These are phyloP conservation scores for Rhopalosiphum padi DNA, from an alignment of 1,140 invertebrate genomes.

Conservation along the genomic window DNA sequence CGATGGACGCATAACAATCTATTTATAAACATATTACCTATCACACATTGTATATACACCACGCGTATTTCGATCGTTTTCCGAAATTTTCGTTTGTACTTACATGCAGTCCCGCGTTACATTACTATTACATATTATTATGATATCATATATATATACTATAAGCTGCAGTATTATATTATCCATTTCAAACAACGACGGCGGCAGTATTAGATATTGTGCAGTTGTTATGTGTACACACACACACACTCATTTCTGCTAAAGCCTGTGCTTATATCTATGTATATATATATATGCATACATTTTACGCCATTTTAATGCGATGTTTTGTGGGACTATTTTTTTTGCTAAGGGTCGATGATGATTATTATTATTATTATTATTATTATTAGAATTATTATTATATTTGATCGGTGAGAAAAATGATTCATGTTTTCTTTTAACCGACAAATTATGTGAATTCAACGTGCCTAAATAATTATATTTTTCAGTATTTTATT, in stretches of 20 bases:
- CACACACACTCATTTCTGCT: not conserved
- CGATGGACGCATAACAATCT: too few relatives aligned
- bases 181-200: not conserved
- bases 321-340: slow-evolving; percentile 11
- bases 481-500: slow-evolving; percentile 57
- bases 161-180: not conserved
- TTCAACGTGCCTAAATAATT: slow-evolving; percentile 56
- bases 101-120: not conserved
- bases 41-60: too few relatives aligned
- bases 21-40: too few relatives aligned
- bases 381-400: not conserved
- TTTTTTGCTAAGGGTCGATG: not conserved
- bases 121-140: not conserved
- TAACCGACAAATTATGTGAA: slow-evolving; percentile 39
- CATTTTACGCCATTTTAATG: not conserved
- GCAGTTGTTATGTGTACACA: not conserved
- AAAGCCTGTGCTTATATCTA: not conserved
- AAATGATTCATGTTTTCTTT: not conserved
- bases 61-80: not conserved
- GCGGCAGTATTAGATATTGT: not conserved
- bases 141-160: not conserved
- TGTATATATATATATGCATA: not conserved
- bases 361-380: slow-evolving; percentile 16
- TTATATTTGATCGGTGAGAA: not conserved
- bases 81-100: not conserved